Percentiles rank a stretch among this genome's conserved stretches.
These are phyloP conservation scores for Itoplectis maculator DNA, from an alignment of 2,888 invertebrate genomes.

Conservation along the genomic window DNA sequence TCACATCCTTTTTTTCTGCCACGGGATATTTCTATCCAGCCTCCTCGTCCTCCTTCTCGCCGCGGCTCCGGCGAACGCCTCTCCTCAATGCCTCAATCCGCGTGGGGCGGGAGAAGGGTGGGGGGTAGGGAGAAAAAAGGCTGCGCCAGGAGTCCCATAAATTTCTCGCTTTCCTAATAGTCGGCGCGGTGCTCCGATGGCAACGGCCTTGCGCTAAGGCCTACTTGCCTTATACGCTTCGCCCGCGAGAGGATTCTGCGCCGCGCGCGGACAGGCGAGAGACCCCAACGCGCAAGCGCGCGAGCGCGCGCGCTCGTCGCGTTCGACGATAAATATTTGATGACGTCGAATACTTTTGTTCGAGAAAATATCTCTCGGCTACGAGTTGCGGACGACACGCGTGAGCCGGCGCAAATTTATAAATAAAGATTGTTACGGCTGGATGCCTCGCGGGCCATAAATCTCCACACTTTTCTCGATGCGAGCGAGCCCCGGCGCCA, in stretches of 20 bases:
- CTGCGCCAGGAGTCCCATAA: constrained; percentile 63
- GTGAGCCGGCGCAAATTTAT: constrained; percentile 56
- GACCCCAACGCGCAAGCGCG: constrained; percentile 29
- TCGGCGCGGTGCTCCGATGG: constrained; percentile 48
- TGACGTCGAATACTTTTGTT: constrained; percentile 66
- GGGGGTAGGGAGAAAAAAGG: constrained; percentile 33
- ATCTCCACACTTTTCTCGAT: constrained; percentile 65
- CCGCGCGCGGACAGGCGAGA: constrained; percentile 26
- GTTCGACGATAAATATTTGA: constrained; percentile 65
- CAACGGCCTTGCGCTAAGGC: constrained; percentile 64
- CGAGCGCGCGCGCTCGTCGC: constrained; percentile 39
- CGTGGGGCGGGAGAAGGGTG: too few relatives aligned
- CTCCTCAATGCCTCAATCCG: neutral
- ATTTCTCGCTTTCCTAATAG: constrained; percentile 68
- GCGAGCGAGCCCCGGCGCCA: constrained; percentile 58
- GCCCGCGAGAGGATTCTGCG: constrained; percentile 9
- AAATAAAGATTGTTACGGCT: constrained; percentile 66
- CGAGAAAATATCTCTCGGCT: constrained; percentile 57
- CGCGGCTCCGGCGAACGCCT: too few relatives aligned
- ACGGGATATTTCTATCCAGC: constrained; percentile 49
- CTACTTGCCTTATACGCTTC: constrained; percentile 65
- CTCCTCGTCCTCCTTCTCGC: neutral
- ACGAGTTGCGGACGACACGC: neutral
- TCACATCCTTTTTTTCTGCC: neutral
- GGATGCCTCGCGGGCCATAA: constrained; percentile 49